These are phyloP conservation scores for Drosophila kohkoa DNA, from an alignment of 1,140 invertebrate genomes.

Conservation along the genomic window DNA sequence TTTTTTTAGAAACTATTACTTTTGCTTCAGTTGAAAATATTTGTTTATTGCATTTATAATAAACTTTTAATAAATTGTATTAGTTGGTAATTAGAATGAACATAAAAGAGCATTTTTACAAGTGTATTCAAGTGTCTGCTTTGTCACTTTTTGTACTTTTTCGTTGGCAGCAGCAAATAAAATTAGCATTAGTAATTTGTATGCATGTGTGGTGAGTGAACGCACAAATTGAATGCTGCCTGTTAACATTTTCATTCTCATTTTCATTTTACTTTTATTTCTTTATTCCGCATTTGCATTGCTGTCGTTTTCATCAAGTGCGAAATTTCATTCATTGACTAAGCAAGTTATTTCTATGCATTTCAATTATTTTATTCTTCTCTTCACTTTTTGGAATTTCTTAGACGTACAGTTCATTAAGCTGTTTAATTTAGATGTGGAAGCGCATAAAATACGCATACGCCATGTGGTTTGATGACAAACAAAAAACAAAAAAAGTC, in stretches of 20 bases:
- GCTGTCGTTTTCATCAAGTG: slow-evolving; percentile 63
- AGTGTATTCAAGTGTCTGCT: slow-evolving; percentile 11
- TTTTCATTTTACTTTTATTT: slow-evolving; percentile 25
- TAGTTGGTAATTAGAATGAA: no score
- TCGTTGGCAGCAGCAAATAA: slow-evolving; percentile 51
- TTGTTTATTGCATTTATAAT: no score
- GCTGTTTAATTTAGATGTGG: slow-evolving; percentile 36
- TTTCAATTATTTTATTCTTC: slow-evolving; percentile 61
- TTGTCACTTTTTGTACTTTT: slow-evolving; percentile 37
- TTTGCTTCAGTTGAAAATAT: no score
- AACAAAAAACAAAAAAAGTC: slow-evolving; percentile 13
- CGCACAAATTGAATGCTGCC: slow-evolving; percentile 18
- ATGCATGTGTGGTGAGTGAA: slow-evolving; percentile 58
- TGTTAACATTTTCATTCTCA: slow-evolving; percentile 30
- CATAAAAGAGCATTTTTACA: not conserved
- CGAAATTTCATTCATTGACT: slow-evolving; percentile 56
- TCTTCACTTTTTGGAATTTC: not conserved
- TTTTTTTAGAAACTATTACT: not conserved
- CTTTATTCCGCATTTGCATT: slow-evolving; percentile 40
- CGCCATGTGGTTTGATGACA: slow-evolving; percentile 51
- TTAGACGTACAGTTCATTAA: slow-evolving; percentile 42
- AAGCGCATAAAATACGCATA: slow-evolving; percentile 47
- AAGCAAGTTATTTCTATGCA: slow-evolving; percentile 74
- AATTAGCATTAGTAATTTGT: slow-evolving; percentile 80
- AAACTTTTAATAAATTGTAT: no score